A percentile compares a stretch with the other conserved stretches of the same genome.
Evolutionary conservation across 2,113 vertebrate genomes (phyloP).

Genomic region (Osmerus eperlanus): DNA sequence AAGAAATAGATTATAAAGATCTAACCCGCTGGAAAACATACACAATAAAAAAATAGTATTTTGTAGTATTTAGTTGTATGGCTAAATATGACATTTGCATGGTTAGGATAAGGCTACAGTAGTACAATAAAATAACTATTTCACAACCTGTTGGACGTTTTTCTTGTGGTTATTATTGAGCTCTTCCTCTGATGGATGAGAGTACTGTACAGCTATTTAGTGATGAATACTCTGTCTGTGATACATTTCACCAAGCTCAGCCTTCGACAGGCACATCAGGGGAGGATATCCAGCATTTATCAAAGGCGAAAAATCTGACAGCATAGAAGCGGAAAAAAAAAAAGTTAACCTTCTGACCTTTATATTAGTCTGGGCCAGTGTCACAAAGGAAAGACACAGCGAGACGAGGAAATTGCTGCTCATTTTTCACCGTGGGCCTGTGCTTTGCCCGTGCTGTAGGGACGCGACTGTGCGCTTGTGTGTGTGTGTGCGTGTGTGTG

Average conservation of each 20-base stretch:
- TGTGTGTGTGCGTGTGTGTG: too few relatives aligned
- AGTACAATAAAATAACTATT: too few relatives aligned
- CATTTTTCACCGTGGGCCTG: conserved; percentile 43
- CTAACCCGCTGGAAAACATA: too few relatives aligned
- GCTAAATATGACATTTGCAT: too few relatives aligned
- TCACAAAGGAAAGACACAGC: background rate
- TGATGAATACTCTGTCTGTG: background rate
- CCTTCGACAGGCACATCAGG: conserved; percentile 1
- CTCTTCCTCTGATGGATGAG: too few relatives aligned
- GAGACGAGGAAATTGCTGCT: conserved; percentile 32
- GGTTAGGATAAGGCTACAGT: too few relatives aligned
- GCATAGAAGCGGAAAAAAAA: conserved; percentile 20
- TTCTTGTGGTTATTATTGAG: too few relatives aligned
- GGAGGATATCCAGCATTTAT: background rate
- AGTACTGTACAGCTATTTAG: too few relatives aligned
- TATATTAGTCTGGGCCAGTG: background rate
- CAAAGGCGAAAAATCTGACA: background rate
- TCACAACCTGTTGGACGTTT: too few relatives aligned
- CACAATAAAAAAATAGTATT: too few relatives aligned
- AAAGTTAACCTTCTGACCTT: conserved; percentile 21
- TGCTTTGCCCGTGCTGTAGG: conserved; percentile 44
- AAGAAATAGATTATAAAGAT: too few relatives aligned
- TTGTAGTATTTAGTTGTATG: too few relatives aligned
- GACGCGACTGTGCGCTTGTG: background rate
- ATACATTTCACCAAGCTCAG: background rate